These are phyloP conservation scores for Anguilla marmorata DNA, from an alignment of 2,797 vertebrate genomes.

Conservation along the genomic window DNA sequence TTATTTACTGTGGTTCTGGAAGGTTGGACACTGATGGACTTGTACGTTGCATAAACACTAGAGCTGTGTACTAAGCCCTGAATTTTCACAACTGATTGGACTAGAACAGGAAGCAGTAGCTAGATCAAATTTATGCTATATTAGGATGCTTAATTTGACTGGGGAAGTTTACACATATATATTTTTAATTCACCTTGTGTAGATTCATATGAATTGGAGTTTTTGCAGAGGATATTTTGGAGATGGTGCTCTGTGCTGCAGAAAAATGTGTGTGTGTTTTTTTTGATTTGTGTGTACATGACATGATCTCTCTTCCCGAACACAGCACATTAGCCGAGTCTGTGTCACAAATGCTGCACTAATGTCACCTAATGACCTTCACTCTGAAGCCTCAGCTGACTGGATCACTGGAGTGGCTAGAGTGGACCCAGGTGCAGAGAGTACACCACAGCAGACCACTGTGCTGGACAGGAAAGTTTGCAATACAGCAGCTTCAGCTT, in stretches of 20 bases:
- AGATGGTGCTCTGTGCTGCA: background rate
- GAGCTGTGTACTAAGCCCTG: background rate
- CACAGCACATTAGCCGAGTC: background rate
- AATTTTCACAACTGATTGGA: background rate
- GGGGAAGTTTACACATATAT: background rate
- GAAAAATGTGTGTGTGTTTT: background rate
- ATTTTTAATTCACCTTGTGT: background rate
- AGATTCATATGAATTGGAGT: background rate
- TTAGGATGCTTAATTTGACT: background rate
- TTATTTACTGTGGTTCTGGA: background rate
- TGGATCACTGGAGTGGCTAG: background rate
- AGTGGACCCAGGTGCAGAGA: background rate
- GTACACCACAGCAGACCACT: background rate
- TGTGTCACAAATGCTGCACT: background rate
- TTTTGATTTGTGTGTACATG: background rate
- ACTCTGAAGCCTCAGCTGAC: background rate
- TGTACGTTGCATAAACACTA: background rate
- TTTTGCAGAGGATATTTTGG: background rate
- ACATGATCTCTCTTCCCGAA: background rate
- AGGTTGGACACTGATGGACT: background rate
- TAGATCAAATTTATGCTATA: background rate
- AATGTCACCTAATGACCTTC: background rate
- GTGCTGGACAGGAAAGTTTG: background rate
- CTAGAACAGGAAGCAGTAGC: background rate
- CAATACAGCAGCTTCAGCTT: background rate